A percentile compares a stretch with the other conserved stretches of the same genome.
phyloP scores from a whole-genome alignment of 2,113 vertebrate species.

The Oxygymnocypris stewartii region DNA sequence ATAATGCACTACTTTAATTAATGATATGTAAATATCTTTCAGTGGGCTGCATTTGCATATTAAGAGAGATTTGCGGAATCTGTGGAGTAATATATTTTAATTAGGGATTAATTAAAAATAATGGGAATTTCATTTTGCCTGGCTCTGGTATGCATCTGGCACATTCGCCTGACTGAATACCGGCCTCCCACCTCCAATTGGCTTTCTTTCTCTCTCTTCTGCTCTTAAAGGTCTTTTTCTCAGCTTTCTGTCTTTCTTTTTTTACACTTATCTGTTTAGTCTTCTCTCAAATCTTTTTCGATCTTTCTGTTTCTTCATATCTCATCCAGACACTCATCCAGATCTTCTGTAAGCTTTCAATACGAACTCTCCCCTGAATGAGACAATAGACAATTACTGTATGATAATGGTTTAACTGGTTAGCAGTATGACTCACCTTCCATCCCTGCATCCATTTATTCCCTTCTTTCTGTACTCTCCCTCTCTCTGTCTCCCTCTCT shows the following conservation, averaged over 20 bases:
- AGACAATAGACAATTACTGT: slow-evolving; percentile 9
- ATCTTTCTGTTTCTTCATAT: neutral
- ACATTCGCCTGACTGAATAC: slow-evolving; percentile 70
- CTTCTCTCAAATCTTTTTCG: neutral
- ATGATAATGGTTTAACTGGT: slow-evolving; percentile 33
- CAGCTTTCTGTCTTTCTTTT: neutral
- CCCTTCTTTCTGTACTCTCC: slow-evolving; percentile 13
- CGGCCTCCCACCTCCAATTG: slow-evolving; percentile 59
- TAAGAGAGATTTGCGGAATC: slow-evolving; percentile 99
- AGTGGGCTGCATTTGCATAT: slow-evolving; percentile 99
- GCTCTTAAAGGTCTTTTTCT: slow-evolving; percentile 24
- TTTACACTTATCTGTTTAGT: slow-evolving; percentile 54
- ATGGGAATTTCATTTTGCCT: slow-evolving; percentile 99
- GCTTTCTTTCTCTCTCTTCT: slow-evolving; percentile 26
- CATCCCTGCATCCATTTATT: neutral
- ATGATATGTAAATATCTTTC: slow-evolving; percentile 99
- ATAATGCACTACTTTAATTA: slow-evolving; percentile 99
- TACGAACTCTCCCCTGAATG: slow-evolving; percentile 10
- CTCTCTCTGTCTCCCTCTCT: neutral
- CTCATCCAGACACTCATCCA: neutral
- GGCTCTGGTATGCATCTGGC: slow-evolving; percentile 85
- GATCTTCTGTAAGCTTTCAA: neutral
- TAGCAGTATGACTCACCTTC: slow-evolving; percentile 15
- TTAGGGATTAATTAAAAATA: slow-evolving; percentile 99
- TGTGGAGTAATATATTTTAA: slow-evolving; percentile 99